A percentile compares a stretch with the other conserved stretches of the same genome.
Evolutionary conservation across 1,140 invertebrate genomes (phyloP).

Genomic region (Agraylea sexmaculata): DNA sequence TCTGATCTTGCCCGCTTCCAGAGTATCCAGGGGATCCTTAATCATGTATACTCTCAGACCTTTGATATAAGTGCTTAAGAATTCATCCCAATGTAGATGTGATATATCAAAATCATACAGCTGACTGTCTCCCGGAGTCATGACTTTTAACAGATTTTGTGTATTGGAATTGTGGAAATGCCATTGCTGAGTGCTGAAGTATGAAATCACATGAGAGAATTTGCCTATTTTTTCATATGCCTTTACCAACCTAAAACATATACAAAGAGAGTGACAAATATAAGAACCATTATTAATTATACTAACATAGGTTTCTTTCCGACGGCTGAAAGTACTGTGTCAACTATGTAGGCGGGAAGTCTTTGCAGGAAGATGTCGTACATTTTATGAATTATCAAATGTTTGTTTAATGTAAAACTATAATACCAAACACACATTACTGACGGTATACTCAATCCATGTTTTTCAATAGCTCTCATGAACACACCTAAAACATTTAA

Average conservation of each 20-base stretch:
- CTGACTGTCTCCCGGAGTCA: constrained; percentile 43
- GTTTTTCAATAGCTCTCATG: constrained; percentile 33
- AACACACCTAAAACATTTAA: constrained; percentile 28
- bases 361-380: constrained; percentile 43
- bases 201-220: constrained; percentile 54
- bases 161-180: constrained; percentile 57
- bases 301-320: constrained; percentile 51
- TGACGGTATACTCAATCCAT: constrained; percentile 32
- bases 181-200: constrained; percentile 60
- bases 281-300: constrained; percentile 5
- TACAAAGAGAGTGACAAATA: background rate
- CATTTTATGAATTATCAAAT: constrained; percentile 37
- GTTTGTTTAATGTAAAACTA: constrained; percentile 33
- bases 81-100: constrained; percentile 46
- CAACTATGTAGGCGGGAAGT: constrained; percentile 47
- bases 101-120: constrained; percentile 47
- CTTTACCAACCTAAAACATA: constrained; percentile 50
- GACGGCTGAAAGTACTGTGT: constrained; percentile 38
- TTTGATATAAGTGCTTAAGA: constrained; percentile 42
- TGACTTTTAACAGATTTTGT: constrained; percentile 26
- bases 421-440: constrained; percentile 42
- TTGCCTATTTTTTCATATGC: constrained; percentile 64
- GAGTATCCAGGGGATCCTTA: constrained; percentile 45
- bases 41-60: constrained; percentile 47
- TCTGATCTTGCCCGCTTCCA: constrained; percentile 25